Evolutionary conservation across 2,113 vertebrate species (phyloP), one percentile per base, ranked within the genome.

Genomic region (Paraplagusia blochii): DNA sequence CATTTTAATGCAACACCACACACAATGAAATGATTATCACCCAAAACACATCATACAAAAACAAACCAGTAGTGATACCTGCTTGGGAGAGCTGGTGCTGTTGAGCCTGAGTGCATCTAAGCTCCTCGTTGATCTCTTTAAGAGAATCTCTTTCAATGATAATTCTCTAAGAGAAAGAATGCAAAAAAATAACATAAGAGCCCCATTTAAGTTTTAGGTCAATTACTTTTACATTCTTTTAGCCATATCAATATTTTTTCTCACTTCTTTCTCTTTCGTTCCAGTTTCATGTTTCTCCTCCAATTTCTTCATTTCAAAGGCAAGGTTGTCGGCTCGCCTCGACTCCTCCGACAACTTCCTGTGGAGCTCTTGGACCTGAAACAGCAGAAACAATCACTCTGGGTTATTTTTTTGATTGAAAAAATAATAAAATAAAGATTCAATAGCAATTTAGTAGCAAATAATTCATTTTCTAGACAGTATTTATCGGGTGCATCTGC

Each of bases 91-190:
- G 83, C 64, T 95, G 95, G 76, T 93, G 89, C 85, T 96, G 93
- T 12, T 97, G 97, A 73, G 91, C 92, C 87, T 98, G 93, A 44
- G 93, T 93, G 82, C 92, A 99, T 13, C 93, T 89, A 13, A 98
- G 93, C 65, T 99, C 97, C 84, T 98, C 96, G 2, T 97, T 99
- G 8, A 93, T 94, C 83, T 99, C 97, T 80, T 90, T 95, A 14
- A 99, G 77, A 39, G 95, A 89, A 79, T 97, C 95, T 69, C 94
- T 91, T 62, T 99, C 96, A 10, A 96, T 83, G 71, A 95, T 94
- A 67, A 95, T 86, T 57, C 94, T 93, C 97, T 99, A 65, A 39
- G 15, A 36, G 43, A 54, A 22, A 33, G n/a, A 10, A 10, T 42
- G 12, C 42, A 0, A 29, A 40, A 17, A 2, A 17, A 18, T n/a